Conservation (phyloP, 2,797 vertebrate genomes). For the Gadopsis bispinosus region DNA sequence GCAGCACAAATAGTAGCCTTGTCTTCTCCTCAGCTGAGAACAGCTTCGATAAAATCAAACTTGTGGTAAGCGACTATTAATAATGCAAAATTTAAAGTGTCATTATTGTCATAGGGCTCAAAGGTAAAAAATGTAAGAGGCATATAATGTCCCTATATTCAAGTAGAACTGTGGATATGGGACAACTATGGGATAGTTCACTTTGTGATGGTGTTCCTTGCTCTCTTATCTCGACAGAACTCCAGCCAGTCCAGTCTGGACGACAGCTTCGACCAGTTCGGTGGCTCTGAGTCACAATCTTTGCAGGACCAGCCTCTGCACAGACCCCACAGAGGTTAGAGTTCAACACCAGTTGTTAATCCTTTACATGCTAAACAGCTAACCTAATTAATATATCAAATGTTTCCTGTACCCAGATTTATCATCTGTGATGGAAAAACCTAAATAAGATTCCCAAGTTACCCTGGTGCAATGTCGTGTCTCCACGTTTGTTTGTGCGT, state of each 20-base stretch:
- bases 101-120: not conserved
- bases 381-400: not conserved
- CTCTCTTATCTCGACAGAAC: conserved; percentile 73
- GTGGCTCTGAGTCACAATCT: conserved; percentile 50
- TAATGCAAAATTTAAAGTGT: not conserved
- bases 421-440: not conserved
- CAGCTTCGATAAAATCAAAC: conserved; percentile 79
- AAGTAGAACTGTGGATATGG: not conserved
- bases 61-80: conserved; percentile 78
- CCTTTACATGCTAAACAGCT: not conserved
- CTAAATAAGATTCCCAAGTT: not conserved
- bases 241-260: conserved; percentile 86
- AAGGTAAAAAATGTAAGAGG: not conserved
- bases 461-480: not conserved
- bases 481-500: not conserved
- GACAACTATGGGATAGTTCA: not conserved
- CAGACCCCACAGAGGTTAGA: conserved; percentile 74
- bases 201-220: not conserved
- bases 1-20: conserved; percentile 79
- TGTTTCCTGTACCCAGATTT: not conserved
- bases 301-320: conserved; percentile 60
- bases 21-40: conserved; percentile 76
- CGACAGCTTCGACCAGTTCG: conserved; percentile 73
- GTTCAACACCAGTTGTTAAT: not conserved
- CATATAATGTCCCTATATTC: not conserved